phyloP scores from a whole-genome alignment of 1,140 invertebrate genomes.

The Zaprionus taronus region DNA sequence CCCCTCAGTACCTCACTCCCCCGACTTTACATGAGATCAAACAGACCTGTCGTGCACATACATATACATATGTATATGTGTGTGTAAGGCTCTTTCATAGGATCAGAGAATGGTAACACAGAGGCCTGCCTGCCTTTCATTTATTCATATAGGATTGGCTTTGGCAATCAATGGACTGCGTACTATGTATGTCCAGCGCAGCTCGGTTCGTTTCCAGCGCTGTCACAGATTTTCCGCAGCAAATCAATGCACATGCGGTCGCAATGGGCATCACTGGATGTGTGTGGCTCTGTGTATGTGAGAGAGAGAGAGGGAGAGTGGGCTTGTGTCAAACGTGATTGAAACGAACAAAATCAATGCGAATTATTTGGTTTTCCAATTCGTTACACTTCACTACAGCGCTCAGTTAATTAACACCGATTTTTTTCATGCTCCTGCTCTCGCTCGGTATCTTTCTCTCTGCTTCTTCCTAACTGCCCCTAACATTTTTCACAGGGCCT shows the following conservation, averaged over 20 bases:
- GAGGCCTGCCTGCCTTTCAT: slow-evolving; percentile 58
- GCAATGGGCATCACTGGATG: slow-evolving; percentile 23
- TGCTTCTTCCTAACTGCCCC: background rate
- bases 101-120: slow-evolving; percentile 36
- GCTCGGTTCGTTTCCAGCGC: slow-evolving; percentile 38
- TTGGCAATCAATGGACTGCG: slow-evolving; percentile 76
- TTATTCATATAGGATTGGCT: slow-evolving; percentile 81
- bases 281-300: slow-evolving; percentile 8
- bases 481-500: background rate
- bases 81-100: slow-evolving; percentile 17
- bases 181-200: slow-evolving; percentile 22
- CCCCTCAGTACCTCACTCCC: background rate
- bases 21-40: slow-evolving; percentile 12
- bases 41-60: slow-evolving; percentile 14
- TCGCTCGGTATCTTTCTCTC: background rate
- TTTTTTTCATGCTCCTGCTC: slow-evolving; percentile 19
- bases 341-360: slow-evolving; percentile 77
- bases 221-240: slow-evolving; percentile 60
- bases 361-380: slow-evolving; percentile 83
- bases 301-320: background rate
- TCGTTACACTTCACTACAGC: slow-evolving; percentile 71
- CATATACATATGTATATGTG: background rate
- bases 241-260: slow-evolving; percentile 76
- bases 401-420: slow-evolving; percentile 69
- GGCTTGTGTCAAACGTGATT: slow-evolving; percentile 47